These are phyloP conservation scores for Teinopalpus imperialis DNA, from an alignment of 2,888 invertebrate species.

Conservation along the genomic window DNA sequence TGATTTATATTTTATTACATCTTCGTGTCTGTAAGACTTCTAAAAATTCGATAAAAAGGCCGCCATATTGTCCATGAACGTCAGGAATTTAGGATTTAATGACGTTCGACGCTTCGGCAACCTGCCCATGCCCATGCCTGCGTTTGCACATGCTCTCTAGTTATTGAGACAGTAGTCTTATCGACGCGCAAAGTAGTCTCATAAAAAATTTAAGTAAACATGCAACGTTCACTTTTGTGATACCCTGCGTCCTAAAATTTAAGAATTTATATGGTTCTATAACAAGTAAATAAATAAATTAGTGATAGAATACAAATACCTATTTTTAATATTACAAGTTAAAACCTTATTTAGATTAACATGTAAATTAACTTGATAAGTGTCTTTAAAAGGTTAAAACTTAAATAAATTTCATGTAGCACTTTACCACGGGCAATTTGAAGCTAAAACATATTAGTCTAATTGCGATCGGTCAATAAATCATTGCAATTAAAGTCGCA, in stretches of 20 bases:
- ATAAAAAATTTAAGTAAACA: neutral
- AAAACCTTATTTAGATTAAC: constrained; percentile 13
- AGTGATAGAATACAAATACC: neutral
- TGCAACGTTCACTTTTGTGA: neutral
- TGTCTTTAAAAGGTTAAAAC: constrained; percentile 3
- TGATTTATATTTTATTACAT: too few species aligned
- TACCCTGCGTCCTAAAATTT: neutral
- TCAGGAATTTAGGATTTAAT: constrained; percentile 3
- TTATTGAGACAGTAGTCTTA: neutral
- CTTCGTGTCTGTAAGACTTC: too few species aligned
- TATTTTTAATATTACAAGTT: constrained; percentile 4
- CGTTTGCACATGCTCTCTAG: constrained; percentile 6
- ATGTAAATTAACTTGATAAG: constrained; percentile 7
- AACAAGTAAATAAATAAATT: constrained; percentile 5
- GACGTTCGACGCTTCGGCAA: neutral
- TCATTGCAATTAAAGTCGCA: constrained; percentile 6
- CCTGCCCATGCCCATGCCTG: too few species aligned
- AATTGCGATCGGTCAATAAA: constrained; percentile 8
- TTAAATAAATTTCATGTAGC: neutral
- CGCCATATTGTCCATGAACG: constrained; percentile 1
- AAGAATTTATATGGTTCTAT: constrained; percentile 1
- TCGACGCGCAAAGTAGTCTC: neutral
- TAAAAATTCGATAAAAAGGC: too few species aligned
- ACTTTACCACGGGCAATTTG: neutral
- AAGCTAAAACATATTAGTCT: constrained; percentile 4